Evolutionary conservation across 2,113 vertebrate species (phyloP).

Genomic region (Elephas maximus): DNA sequence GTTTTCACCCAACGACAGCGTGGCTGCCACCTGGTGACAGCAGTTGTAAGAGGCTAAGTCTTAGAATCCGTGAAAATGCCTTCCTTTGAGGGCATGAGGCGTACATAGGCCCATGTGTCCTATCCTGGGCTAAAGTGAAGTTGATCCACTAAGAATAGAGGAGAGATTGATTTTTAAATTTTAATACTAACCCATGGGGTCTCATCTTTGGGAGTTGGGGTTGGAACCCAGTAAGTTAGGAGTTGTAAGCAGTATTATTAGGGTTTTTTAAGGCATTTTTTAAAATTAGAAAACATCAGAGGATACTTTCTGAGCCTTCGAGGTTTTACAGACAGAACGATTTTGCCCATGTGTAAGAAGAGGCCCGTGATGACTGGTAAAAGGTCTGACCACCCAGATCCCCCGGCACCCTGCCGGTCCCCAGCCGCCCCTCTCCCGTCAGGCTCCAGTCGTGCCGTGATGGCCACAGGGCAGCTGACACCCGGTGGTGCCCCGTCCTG

Average conservation of each 20-base stretch:
- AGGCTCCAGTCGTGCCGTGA: not conserved
- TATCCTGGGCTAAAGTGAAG: not conserved
- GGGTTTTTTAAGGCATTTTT: not conserved
- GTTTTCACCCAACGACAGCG: not conserved
- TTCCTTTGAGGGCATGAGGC: not conserved
- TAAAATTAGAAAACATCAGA: not conserved
- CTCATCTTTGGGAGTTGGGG: not conserved
- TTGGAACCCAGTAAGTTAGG: not conserved
- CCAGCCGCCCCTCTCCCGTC: constrained; percentile 48
- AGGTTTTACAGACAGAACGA: not conserved
- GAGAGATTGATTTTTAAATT: not conserved
- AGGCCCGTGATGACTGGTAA: constrained; percentile 38
- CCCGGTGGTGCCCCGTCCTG: not conserved
- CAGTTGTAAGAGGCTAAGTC: not conserved
- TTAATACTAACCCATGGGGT: not conserved
- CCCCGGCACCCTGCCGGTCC: not conserved
- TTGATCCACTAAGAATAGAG: not conserved
- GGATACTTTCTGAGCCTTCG: not conserved
- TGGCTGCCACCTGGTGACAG: not conserved
- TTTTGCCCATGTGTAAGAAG: not conserved
- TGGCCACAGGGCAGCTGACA: constrained; percentile 42
- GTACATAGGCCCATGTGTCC: not conserved
- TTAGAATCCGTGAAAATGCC: not conserved
- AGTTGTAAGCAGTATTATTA: not conserved
- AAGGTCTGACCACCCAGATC: not conserved